Conservation (phyloP, 2,888 invertebrate genomes). For the Tridacna gigas region DNA sequence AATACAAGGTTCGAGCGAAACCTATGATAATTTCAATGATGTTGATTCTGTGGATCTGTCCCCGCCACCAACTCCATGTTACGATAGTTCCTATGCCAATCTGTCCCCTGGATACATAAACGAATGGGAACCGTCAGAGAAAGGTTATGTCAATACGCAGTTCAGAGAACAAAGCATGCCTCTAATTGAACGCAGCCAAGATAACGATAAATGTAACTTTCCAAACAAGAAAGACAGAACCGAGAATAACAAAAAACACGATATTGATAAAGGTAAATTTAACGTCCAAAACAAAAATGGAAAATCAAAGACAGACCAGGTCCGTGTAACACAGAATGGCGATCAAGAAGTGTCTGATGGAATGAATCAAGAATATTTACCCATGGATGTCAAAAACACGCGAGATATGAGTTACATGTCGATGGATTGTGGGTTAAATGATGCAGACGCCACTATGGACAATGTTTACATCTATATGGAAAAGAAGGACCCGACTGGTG, state of each 20-base stretch:
- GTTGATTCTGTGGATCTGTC: constrained; percentile 10
- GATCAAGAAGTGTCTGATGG: not conserved
- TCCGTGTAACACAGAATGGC: not conserved
- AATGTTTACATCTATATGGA: constrained; percentile 23
- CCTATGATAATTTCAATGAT: not conserved
- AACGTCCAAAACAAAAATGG: not conserved
- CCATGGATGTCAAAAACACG: not conserved
- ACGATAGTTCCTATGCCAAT: not conserved
- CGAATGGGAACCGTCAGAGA: not conserved
- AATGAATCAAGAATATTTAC: not conserved
- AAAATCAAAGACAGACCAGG: not conserved
- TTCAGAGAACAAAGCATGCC: not conserved
- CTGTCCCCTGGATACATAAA: not conserved
- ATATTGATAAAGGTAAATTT: not conserved
- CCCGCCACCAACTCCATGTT: constrained; percentile 5
- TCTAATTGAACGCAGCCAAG: not conserved
- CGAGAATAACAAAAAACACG: not conserved
- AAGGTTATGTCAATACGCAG: constrained; percentile 11
- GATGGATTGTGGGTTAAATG: constrained; percentile 1
- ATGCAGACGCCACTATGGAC: not conserved
- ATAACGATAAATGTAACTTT: not conserved
- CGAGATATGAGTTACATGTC: not conserved
- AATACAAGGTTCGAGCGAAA: not conserved
- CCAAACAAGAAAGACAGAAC: not conserved
- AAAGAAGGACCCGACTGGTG: not conserved